Evolutionary conservation across 2,888 invertebrate genomes (phyloP), one percentile per base, ranked within the genome.

Genomic region (Ligdia adustata): DNA sequence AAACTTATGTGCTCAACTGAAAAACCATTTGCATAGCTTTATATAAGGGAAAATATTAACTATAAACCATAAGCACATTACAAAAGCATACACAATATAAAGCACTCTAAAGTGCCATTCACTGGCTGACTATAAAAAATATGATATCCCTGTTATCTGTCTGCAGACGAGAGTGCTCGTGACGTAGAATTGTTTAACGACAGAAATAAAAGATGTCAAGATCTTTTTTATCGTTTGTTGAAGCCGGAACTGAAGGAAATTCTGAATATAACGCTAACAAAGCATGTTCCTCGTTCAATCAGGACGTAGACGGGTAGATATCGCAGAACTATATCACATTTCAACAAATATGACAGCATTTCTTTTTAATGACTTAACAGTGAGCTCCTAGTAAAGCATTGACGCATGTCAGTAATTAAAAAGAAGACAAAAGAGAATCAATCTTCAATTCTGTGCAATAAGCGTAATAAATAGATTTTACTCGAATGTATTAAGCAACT

Each of bases 181-280:
- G 6, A 22, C 34, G 26, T 34, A 35, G 31, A 14, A 24, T 40
- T 31, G 34, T 40, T 40, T 24, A 47, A 47, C 29, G 35, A 35
- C 15, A 20, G 11, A 13, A 40, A 40, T 47, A 47, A 40, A 47
- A 47, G 27, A 35, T 28, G 46, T 35, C 46, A 24, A 13, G 34
- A 47, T 35, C 39, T 47, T 31, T 18, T 41, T 41, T 31, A 47
- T 47, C 41, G 40, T 47, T 47, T 11, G 33, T 20, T 18, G 38
- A 37, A 15, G 14, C 15, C 28, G 14, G 20, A 14, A 28, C n/a
- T 20, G 11, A 9, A 15, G 28, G 46, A 47, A 35, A 47, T 35
- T 47, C 46, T 18, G 28, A 40, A 46, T 39, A 45, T 15, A 28
- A 14, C 33, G 34, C 33, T 40, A 39, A 45, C 32, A 38, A 38